Conservation (phyloP, 2,888 invertebrate species). For the Barypeithes pellucidus region DNA sequence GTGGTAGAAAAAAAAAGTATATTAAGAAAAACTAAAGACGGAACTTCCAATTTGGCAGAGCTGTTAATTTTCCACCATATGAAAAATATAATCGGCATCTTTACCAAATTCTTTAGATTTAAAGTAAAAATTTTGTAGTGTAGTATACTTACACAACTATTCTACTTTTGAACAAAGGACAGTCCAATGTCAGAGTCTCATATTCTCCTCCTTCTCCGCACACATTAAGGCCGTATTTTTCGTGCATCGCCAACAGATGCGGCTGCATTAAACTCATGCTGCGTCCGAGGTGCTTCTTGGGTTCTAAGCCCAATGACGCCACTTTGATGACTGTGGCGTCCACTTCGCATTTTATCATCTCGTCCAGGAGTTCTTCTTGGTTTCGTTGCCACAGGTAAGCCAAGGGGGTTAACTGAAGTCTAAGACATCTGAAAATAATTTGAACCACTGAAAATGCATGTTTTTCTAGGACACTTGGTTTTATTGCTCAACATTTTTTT, state of each 20-base stretch:
- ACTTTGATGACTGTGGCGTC: constrained; percentile 98
- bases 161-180: constrained; percentile 93
- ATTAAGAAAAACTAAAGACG: no score
- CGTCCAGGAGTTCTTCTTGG: constrained; percentile 93
- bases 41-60: no score
- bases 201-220: constrained; percentile 99
- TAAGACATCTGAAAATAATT: constrained; percentile 80
- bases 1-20: no score
- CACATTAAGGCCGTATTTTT: constrained; percentile 94
- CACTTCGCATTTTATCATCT: constrained; percentile 96
- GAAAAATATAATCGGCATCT: no score
- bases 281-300: constrained; percentile 89
- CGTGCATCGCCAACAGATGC: constrained; percentile 90
- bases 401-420: constrained; percentile 90
- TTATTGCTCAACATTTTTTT: no score
- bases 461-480: no score
- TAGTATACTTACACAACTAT: constrained; percentile 86
- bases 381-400: constrained; percentile 97
- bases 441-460: neutral
- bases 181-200: constrained; percentile 97
- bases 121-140: no score
- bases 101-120: no score
- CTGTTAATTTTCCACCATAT: no score
- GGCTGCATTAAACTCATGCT: constrained; percentile 88
- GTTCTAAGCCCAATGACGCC: constrained; percentile 93